Evolutionary conservation across 2,113 vertebrate genomes (phyloP).

Genomic region (Marmota monax): DNA sequence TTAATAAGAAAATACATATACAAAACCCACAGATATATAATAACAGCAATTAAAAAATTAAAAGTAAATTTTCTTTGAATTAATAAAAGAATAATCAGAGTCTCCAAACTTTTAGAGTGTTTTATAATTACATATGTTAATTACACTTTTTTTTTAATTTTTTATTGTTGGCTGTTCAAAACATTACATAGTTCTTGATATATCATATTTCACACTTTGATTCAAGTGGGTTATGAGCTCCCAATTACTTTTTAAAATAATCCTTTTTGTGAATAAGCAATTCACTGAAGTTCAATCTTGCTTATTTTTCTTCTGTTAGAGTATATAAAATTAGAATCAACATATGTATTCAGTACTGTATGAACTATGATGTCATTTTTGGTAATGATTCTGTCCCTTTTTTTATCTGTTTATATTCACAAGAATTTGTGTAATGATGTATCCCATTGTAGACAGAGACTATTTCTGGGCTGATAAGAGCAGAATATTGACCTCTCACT

Average conservation of each 20-base stretch:
- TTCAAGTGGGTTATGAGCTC: too few species aligned
- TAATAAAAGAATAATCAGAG: neutral
- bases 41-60: neutral
- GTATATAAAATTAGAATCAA: neutral
- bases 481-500: neutral
- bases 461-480: neutral
- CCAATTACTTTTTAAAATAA: neutral
- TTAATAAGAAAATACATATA: neutral
- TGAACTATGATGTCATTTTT: neutral
- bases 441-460: neutral
- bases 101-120: neutral
- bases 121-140: neutral
- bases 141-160: neutral
- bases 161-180: too few species aligned
- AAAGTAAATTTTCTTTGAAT: neutral
- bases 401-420: neutral
- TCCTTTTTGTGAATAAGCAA: neutral
- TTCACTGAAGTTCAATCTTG: neutral
- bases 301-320: neutral
- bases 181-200: too few species aligned
- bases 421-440: neutral
- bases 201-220: too few species aligned
- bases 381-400: neutral
- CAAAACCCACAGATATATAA: neutral
- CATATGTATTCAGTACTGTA: neutral